Evolutionary conservation across 1,140 invertebrate species (phyloP).

Genomic region (Aphelinus atriplicis): DNA sequence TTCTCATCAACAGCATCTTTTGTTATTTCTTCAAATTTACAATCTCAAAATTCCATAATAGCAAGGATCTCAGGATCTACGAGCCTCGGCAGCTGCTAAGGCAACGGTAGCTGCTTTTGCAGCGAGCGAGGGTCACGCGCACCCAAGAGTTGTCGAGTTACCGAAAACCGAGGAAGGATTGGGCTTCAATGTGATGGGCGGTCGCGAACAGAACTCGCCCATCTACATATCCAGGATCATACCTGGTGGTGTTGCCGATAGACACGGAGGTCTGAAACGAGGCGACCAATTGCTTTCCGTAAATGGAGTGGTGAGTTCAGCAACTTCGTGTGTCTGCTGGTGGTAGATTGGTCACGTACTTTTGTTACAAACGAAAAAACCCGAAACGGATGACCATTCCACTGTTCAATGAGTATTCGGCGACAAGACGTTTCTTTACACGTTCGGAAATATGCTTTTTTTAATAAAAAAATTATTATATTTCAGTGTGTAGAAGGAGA

Average conservation of each 20-base stretch:
- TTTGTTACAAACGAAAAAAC: no score
- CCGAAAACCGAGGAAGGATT: conserved; percentile 99
- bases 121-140: conserved; percentile 97
- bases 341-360: no score
- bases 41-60: no score
- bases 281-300: conserved; percentile 98
- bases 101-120: conserved; percentile 98
- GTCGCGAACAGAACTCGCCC: conserved; percentile 98
- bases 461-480: conserved; percentile 5
- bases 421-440: no score
- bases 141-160: conserved; percentile 96
- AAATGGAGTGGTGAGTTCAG: conserved; percentile 88
- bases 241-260: conserved; percentile 97
- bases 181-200: conserved; percentile 99
- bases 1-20: no score
- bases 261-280: conserved; percentile 95
- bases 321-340: no score
- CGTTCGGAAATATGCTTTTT: no score
- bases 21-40: no score
- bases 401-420: no score
- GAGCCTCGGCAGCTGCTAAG: conserved; percentile 96
- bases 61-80: conserved; percentile 90
- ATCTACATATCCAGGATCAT: conserved; percentile 99
- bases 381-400: no score
- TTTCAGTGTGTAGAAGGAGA: conserved; percentile 96